Evolutionary conservation across 2,113 vertebrate species (phyloP).

Genomic region (Solea solea): DNA sequence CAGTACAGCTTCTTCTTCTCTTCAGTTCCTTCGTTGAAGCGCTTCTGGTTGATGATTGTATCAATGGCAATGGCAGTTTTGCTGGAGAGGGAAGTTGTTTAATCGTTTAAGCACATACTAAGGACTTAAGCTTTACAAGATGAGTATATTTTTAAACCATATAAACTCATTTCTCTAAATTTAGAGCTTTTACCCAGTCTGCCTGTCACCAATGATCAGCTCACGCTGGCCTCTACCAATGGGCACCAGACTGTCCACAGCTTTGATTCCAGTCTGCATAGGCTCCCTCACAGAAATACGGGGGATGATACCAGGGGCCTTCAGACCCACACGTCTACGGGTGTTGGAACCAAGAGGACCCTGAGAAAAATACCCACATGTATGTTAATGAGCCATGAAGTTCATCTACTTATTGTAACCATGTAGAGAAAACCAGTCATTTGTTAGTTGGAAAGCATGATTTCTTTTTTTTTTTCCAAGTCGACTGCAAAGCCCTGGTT

Average conservation of each 20-base stretch:
- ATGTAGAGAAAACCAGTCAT: too few relatives aligned
- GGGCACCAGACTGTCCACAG: slow-evolving; percentile 97
- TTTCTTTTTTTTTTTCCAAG: too few relatives aligned
- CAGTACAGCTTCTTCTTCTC: slow-evolving; percentile 99
- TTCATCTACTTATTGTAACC: too few relatives aligned
- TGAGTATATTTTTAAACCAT: neutral
- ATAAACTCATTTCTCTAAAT: neutral
- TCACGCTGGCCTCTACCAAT: slow-evolving; percentile 98
- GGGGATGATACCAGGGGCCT: slow-evolving; percentile 98
- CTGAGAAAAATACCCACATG: slow-evolving; percentile 64
- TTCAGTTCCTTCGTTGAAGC: slow-evolving; percentile 95
- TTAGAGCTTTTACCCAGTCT: slow-evolving; percentile 87
- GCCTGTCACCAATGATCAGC: slow-evolving; percentile 98
- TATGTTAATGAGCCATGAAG: too few relatives aligned
- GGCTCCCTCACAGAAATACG: slow-evolving; percentile 98
- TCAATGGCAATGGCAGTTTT: slow-evolving; percentile 99
- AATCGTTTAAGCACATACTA: neutral
- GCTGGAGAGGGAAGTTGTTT: slow-evolving; percentile 68
- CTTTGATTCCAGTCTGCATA: slow-evolving; percentile 99
- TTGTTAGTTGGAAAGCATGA: too few relatives aligned
- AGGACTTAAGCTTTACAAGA: neutral
- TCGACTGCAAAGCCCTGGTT: too few relatives aligned
- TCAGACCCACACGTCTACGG: slow-evolving; percentile 95
- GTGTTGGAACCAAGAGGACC: slow-evolving; percentile 86
- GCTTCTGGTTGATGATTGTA: slow-evolving; percentile 98